These are phyloP conservation scores for Halcyon senegalensis DNA, from an alignment of 2,113 vertebrate genomes.

Conservation along the genomic window DNA sequence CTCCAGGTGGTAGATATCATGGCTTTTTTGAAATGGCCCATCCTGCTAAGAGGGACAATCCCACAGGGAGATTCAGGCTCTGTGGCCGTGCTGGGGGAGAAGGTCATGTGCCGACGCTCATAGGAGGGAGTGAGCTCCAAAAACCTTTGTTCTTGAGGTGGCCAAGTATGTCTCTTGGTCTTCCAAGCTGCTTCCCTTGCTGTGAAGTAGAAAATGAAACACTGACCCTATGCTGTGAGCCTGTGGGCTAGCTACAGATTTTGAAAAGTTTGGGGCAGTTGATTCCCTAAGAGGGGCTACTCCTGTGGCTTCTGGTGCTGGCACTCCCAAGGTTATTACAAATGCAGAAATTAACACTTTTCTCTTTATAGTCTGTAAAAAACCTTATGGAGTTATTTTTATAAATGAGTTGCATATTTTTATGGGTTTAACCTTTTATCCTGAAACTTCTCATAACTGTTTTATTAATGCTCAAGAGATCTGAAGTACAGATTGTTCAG, in stretches of 20 bases:
- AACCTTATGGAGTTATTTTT: constrained; percentile 58
- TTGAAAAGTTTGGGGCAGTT: background rate
- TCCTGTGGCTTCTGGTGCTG: background rate
- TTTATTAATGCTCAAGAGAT: constrained; percentile 49
- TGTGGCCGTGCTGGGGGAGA: background rate
- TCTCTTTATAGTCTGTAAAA: constrained; percentile 8
- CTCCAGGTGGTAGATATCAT: background rate
- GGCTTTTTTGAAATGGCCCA: background rate
- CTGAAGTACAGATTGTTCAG: constrained; percentile 28
- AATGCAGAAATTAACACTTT: constrained; percentile 2
- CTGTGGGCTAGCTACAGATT: background rate
- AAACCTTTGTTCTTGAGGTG: background rate
- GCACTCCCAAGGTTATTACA: background rate
- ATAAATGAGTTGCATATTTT: constrained; percentile 51
- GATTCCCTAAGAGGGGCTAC: background rate
- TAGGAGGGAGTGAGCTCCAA: background rate
- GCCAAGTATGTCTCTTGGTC: background rate
- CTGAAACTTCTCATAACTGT: constrained; percentile 29
- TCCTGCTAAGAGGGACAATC: background rate
- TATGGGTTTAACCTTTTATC: constrained; percentile 60
- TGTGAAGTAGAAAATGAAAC: background rate
- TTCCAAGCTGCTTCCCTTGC: background rate
- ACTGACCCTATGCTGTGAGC: background rate
- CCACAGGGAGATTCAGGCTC: background rate
- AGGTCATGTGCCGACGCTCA: background rate